A percentile compares a stretch with the other conserved stretches of the same genome.
These are phyloP conservation scores for Morus bassanus DNA, from an alignment of 2,797 vertebrate genomes.

Conservation along the genomic window DNA sequence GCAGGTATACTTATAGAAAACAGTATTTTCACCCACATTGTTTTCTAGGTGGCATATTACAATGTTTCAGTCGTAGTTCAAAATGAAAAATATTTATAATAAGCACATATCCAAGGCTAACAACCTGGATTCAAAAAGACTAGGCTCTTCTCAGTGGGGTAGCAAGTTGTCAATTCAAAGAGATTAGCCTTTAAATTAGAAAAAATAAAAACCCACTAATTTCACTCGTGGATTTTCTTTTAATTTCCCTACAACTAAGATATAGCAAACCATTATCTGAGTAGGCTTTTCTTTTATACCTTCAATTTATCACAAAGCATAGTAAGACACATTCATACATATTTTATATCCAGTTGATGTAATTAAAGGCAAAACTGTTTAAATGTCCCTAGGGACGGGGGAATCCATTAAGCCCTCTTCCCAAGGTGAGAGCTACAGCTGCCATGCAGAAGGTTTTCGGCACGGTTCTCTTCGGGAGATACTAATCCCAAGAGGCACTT, in stretches of 20 bases:
- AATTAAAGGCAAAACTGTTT: conserved; percentile 25
- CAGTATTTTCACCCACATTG: not conserved
- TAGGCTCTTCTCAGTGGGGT: not conserved
- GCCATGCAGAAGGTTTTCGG: conserved; percentile 8
- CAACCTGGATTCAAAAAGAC: not conserved
- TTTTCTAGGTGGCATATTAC: not conserved
- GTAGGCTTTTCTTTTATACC: not conserved
- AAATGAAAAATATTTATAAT: not conserved
- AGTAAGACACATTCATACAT: not conserved
- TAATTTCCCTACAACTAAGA: not conserved
- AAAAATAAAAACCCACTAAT: not conserved
- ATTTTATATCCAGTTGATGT: conserved; percentile 18
- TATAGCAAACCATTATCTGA: not conserved
- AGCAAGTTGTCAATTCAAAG: not conserved
- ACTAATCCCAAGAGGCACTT: conserved; percentile 2
- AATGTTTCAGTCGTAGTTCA: not conserved
- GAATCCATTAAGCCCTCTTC: conserved; percentile 29
- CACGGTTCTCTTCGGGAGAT: not conserved
- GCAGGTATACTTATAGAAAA: not conserved
- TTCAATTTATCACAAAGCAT: not conserved
- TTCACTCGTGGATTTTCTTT: not conserved
- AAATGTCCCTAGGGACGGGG: not conserved
- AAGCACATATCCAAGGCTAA: not conserved
- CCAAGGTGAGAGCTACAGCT: conserved; percentile 8
- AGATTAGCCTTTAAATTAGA: not conserved